Evolutionary conservation across 1,140 invertebrate species (phyloP).

Genomic region (Pachyrhynchus sulphureomaculatus): DNA sequence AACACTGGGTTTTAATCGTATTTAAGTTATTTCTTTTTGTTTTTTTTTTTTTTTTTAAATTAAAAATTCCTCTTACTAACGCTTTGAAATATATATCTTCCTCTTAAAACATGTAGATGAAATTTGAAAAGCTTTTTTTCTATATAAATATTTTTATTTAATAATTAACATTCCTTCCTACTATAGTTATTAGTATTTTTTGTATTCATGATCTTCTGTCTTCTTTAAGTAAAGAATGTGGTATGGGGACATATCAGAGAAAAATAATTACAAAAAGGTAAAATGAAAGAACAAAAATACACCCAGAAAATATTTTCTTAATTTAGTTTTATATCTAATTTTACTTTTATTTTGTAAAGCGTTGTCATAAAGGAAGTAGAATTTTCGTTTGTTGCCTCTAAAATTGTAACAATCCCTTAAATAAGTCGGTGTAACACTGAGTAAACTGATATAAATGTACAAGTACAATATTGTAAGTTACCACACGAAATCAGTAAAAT

Average conservation of each 20-base stretch:
- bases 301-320: conserved; percentile 3
- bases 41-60: too few species aligned
- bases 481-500: conserved; percentile 33
- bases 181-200: neutral
- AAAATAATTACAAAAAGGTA: neutral
- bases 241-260: conserved; percentile 1
- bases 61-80: too few species aligned
- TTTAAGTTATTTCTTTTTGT: too few species aligned
- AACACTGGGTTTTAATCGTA: too few species aligned
- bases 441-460: conserved; percentile 43
- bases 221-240: neutral
- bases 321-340: conserved; percentile 4
- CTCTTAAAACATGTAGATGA: too few species aligned
- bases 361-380: too few species aligned
- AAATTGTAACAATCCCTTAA: neutral
- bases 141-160: neutral
- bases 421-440: conserved; percentile 24
- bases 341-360: neutral
- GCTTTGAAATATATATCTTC: too few species aligned
- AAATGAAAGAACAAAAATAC: neutral
- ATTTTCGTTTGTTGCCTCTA: too few species aligned
- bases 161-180: neutral
- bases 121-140: too few species aligned
- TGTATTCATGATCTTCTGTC: neutral
- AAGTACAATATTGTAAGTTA: conserved; percentile 45